These are phyloP conservation scores for Periophthalmodon schlosseri DNA, from an alignment of 2,113 vertebrate genomes.

Conservation along the genomic window DNA sequence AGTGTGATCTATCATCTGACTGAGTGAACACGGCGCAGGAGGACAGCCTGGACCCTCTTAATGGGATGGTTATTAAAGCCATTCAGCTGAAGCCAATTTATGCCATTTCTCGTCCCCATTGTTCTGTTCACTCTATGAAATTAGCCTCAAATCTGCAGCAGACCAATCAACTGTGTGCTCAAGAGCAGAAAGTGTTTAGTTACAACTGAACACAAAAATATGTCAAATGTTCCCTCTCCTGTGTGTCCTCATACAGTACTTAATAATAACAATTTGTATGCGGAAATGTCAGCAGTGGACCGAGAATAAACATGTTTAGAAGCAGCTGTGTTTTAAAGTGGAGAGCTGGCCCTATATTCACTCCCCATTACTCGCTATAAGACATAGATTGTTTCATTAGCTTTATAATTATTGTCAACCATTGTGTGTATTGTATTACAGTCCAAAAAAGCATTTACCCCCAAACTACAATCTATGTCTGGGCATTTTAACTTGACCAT, in stretches of 20 bases:
- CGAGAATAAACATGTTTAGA: neutral
- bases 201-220: constrained; percentile 17
- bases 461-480: neutral
- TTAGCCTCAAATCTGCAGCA: constrained; percentile 63
- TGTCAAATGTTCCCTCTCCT: neutral
- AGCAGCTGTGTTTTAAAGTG: neutral
- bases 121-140: constrained; percentile 67
- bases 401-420: too few relatives aligned
- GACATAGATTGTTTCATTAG: too few relatives aligned
- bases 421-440: neutral
- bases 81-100: constrained; percentile 71
- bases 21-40: constrained; percentile 50
- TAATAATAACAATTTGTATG: neutral
- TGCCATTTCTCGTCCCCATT: constrained; percentile 65
- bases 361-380: too few relatives aligned
- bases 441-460: neutral
- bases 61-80: constrained; percentile 71
- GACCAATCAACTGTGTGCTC: constrained; percentile 53
- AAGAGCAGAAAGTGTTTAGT: constrained; percentile 36
- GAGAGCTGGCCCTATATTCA: too few relatives aligned
- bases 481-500: neutral
- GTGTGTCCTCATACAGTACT: neutral
- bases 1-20: constrained; percentile 62
- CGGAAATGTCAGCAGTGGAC: neutral
- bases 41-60: constrained; percentile 49